Percentiles rank a stretch among this genome's conserved stretches.
Evolutionary conservation across 2,888 invertebrate species (phyloP).

Genomic region (Cenopis cana): DNA sequence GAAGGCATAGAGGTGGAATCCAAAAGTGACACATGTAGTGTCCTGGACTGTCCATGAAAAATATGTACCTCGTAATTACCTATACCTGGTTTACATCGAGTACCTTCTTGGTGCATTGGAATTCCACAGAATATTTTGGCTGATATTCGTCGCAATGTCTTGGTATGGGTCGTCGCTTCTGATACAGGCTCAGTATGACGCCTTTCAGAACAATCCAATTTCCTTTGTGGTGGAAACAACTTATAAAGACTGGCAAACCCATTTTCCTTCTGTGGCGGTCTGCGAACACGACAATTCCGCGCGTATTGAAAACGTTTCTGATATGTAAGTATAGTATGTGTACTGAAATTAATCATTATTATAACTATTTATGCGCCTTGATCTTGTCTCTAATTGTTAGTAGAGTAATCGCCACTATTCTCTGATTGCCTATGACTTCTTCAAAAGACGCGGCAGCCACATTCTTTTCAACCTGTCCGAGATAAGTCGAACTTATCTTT

Average conservation of each 20-base stretch:
- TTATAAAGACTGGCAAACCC: conserved; percentile 90
- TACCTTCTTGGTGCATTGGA: not conserved
- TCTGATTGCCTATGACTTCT: not conserved
- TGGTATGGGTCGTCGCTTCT: conserved; percentile 86
- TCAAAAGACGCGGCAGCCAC: not conserved
- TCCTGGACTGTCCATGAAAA: too few species aligned
- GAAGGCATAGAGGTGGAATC: too few species aligned
- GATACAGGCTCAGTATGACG: conserved; percentile 85
- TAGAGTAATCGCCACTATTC: not conserved
- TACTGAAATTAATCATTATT: not conserved
- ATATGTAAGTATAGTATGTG: conserved; percentile 78
- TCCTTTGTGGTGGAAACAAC: conserved; percentile 92
- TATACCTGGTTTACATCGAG: not conserved
- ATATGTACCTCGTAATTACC: not conserved
- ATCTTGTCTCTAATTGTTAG: not conserved
- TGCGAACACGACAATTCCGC: conserved; percentile 90
- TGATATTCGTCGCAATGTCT: conserved; percentile 84
- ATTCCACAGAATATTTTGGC: conserved; percentile 86
- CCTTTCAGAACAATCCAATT: conserved; percentile 89
- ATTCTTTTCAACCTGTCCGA: not conserved
- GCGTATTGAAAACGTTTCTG: conserved; percentile 87
- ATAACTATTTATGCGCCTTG: not conserved
- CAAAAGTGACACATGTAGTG: too few species aligned
- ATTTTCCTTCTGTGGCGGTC: conserved; percentile 89
- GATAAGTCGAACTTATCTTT: not conserved